These are phyloP conservation scores for Cheilinus undulatus DNA, from an alignment of 2,113 vertebrate genomes.

Conservation along the genomic window DNA sequence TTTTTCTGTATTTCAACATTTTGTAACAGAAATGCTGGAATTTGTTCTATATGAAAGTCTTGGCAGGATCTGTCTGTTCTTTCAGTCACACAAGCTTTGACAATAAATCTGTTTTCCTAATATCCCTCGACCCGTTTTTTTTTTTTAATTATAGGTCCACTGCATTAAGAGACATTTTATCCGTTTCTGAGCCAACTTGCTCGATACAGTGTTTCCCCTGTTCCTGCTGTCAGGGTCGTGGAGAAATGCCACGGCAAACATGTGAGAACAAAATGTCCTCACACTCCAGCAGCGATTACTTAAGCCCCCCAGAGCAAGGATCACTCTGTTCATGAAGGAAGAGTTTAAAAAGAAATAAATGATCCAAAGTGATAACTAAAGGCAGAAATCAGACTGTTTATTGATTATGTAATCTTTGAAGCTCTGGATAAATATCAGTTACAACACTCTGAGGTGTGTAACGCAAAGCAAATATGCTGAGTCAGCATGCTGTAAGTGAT, in stretches of 20 bases:
- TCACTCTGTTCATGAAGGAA: too few species aligned
- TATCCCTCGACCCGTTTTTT: not conserved
- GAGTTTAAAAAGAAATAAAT: not conserved
- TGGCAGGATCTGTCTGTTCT: slow-evolving; percentile 26
- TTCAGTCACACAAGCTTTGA: slow-evolving; percentile 56
- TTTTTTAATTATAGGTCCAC: not conserved
- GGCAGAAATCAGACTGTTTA: not conserved
- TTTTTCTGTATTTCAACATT: slow-evolving; percentile 30
- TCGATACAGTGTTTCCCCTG: not conserved
- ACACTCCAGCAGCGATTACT: not conserved
- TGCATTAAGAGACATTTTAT: not conserved
- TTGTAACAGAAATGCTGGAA: slow-evolving; percentile 36
- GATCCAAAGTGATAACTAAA: not conserved
- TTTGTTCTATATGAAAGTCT: slow-evolving; percentile 40
- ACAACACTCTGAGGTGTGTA: not conserved
- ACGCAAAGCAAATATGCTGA: not conserved
- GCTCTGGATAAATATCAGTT: not conserved
- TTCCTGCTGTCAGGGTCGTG: not conserved
- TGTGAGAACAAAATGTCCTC: slow-evolving; percentile 6
- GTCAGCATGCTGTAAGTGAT: not conserved
- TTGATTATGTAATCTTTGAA: not conserved
- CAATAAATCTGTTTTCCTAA: slow-evolving; percentile 66
- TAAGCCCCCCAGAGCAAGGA: not conserved
- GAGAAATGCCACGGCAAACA: not conserved
- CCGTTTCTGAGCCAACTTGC: not conserved